A percentile compares a stretch with the other conserved stretches of the same genome.
These are phyloP conservation scores for Neosalanx taihuensis DNA, from an alignment of 2,797 vertebrate genomes.

Conservation along the genomic window DNA sequence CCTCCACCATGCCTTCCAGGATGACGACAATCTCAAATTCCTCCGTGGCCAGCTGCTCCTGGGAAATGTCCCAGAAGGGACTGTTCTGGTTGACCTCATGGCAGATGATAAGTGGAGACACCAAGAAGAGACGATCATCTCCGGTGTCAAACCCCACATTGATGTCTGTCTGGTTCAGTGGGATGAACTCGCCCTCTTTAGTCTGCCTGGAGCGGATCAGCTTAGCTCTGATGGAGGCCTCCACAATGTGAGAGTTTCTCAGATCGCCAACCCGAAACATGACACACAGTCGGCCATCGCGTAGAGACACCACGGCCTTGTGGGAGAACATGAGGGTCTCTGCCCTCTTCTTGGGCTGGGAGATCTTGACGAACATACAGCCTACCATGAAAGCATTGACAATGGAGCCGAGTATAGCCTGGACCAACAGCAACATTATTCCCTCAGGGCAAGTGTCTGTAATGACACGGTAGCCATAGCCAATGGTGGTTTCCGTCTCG, in stretches of 20 bases:
- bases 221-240: slow-evolving; percentile 60
- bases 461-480: slow-evolving; percentile 60
- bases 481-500: slow-evolving; percentile 61
- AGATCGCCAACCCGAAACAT: slow-evolving; percentile 62
- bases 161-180: slow-evolving; percentile 58
- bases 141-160: slow-evolving; percentile 58
- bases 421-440: slow-evolving; percentile 52
- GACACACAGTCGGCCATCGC: slow-evolving; percentile 55
- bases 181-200: slow-evolving; percentile 61
- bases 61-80: slow-evolving; percentile 59
- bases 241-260: slow-evolving; percentile 59
- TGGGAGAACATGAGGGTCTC: slow-evolving; percentile 63
- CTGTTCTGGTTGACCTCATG: slow-evolving; percentile 57
- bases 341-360: slow-evolving; percentile 56
- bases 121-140: slow-evolving; percentile 58
- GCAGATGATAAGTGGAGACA: slow-evolving; percentile 59
- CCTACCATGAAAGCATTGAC: slow-evolving; percentile 64
- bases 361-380: slow-evolving; percentile 63
- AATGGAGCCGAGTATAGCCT: slow-evolving; percentile 61
- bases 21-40: slow-evolving; percentile 63
- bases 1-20: slow-evolving; percentile 63
- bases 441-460: slow-evolving; percentile 60
- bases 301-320: slow-evolving; percentile 52
- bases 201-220: slow-evolving; percentile 58
- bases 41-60: slow-evolving; percentile 46